These are phyloP conservation scores for Eubasilissa splendida DNA, from an alignment of 2,888 invertebrate species.

Conservation along the genomic window DNA sequence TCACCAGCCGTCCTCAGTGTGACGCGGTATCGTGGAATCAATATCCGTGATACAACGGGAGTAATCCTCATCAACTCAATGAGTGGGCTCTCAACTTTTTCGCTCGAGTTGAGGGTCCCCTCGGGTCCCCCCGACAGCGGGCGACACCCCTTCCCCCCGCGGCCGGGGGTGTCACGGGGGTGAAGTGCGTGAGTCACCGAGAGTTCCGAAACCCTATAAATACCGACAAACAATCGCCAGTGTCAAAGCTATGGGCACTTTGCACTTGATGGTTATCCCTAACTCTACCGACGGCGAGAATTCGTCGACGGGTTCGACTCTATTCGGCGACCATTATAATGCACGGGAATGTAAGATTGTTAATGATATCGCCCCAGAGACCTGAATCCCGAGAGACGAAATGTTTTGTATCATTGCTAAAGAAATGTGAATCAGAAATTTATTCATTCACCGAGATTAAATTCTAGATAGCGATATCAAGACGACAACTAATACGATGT, in stretches of 20 bases:
- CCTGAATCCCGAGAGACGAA: no score
- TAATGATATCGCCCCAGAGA: no score
- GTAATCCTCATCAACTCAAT: conserved; percentile 18
- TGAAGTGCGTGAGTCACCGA: conserved; percentile 6
- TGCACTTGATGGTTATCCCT: conserved; percentile 42
- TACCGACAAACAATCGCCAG: conserved; percentile 40
- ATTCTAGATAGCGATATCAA: no score
- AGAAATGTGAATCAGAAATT: no score
- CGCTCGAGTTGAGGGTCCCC: conserved; percentile 14
- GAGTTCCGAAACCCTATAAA: conserved; percentile 46
- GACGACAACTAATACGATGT: no score
- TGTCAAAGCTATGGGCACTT: conserved; percentile 41
- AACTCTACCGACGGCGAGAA: not conserved
- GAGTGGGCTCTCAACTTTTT: conserved; percentile 26
- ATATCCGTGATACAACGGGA: conserved; percentile 14
- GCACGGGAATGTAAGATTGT: not conserved
- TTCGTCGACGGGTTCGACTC: not conserved
- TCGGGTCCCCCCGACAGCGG: not conserved
- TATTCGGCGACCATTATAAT: not conserved
- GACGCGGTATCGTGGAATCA: not conserved
- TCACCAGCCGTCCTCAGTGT: no score
- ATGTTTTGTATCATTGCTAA: no score
- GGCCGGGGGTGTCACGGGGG: not conserved
- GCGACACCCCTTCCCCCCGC: not conserved
- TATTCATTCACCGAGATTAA: no score